Evolutionary conservation across 2,113 vertebrate species (phyloP).

Genomic region (Thamnophis sirtalis): DNA sequence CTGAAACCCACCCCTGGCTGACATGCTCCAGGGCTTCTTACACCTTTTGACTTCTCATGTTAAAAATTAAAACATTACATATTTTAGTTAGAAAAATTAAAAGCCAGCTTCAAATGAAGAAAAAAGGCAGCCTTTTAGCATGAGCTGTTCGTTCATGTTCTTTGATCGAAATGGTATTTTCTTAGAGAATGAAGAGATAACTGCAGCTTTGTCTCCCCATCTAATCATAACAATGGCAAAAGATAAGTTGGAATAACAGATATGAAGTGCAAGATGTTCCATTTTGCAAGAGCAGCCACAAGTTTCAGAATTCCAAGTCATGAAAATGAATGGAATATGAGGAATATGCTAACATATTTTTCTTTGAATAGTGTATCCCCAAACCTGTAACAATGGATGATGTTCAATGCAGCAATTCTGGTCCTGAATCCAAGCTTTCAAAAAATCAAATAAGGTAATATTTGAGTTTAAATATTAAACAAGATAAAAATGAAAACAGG

Average conservation of each 20-base stretch:
- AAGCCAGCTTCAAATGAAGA: not conserved
- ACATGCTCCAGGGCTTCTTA: not conserved
- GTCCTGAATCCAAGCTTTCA: slow-evolving; percentile 9
- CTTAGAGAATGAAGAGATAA: not conserved
- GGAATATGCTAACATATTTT: slow-evolving; percentile 13
- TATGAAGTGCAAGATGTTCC: not conserved
- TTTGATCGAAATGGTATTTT: not conserved
- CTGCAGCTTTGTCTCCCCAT: not conserved
- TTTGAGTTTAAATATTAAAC: slow-evolving; percentile 22
- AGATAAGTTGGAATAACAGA: not conserved
- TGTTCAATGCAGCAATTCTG: slow-evolving; percentile 41
- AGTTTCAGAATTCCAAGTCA: not conserved
- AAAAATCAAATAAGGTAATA: slow-evolving; percentile 40
- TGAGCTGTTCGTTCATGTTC: not conserved
- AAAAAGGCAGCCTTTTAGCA: not conserved
- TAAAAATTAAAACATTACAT: not conserved
- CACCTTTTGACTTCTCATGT: not conserved
- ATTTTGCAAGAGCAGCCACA: not conserved
- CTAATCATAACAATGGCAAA: not conserved
- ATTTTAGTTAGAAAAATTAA: not conserved
- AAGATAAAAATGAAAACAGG: not conserved
- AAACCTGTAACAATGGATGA: slow-evolving; percentile 36
- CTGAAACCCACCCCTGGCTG: no score
- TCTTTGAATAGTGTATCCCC: slow-evolving; percentile 56
- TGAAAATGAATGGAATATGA: not conserved